Evolutionary conservation across 2,113 vertebrate genomes (phyloP), one percentile per base, ranked within the genome.

Genomic region (Lophochroa leadbeateri): DNA sequence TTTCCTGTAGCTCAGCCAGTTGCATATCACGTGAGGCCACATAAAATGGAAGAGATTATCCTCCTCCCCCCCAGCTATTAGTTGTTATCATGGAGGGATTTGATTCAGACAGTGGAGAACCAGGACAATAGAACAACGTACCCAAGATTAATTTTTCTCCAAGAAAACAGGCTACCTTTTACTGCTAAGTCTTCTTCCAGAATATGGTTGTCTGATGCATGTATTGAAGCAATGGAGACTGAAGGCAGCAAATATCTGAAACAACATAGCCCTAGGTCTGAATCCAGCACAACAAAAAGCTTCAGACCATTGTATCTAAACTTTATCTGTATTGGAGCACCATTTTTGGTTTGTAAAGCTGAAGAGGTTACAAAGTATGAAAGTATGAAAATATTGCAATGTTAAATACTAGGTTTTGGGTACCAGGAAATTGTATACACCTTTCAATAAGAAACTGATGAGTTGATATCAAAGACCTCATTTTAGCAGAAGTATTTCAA

Each of bases 21-120:
- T 29, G 77, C n/a, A 50, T n/a, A 64, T 83, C 4, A 0, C 25
- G 27, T 27, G 57, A 57, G 75, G 35, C 29, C 74, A 53, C 27
- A 11, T 4, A 23, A 49, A 47, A 60, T 75, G 37, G 55, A 78
- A 28, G 16, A 35, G 28, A 43, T 0, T 0, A 28, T 43, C 3
- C 28, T 35, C 68, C 72, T 74, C 28, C 33, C 33, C 9, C 13
- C 8, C 41, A 63, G 41, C 7, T 9, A 63, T 20, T 1, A 28
- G 10, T 21, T 64, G 14, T n/a, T 83, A 13, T 17, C 37, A 9
- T 10, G 13, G 13, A 75, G 4, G 8, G 19, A 37, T 94, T 64
- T 69, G 33, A 60, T 50, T 27, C 17, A 78, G 47, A 78, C 3
- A 4, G 7, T 17, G 23, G 23, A 78, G 27, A 93, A 50, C 17